Evolutionary conservation across 2,797 vertebrate species (phyloP).

Genomic region (Hirundo rustica): DNA sequence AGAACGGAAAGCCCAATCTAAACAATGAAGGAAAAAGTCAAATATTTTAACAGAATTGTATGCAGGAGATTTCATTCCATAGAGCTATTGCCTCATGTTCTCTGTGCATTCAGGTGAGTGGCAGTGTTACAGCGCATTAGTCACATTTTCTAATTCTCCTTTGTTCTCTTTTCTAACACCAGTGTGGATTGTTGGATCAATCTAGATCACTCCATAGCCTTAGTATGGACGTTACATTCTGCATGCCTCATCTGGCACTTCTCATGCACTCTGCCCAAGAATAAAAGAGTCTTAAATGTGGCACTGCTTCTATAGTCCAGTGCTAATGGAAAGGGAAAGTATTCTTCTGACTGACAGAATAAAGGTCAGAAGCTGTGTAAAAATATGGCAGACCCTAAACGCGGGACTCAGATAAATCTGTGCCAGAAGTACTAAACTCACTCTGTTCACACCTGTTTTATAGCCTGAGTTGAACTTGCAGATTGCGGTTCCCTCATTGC

Average conservation of each 20-base stretch:
- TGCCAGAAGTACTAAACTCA: neutral
- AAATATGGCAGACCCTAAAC: neutral
- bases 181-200: neutral
- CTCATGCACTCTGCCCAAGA: neutral
- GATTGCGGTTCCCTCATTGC: neutral
- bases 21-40: neutral
- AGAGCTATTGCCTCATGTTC: neutral
- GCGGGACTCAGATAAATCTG: neutral
- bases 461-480: neutral
- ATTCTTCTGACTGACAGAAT: neutral
- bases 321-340: neutral
- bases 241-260: neutral
- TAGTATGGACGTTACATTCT: neutral
- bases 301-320: neutral
- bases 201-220: neutral
- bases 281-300: neutral
- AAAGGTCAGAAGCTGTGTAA: neutral
- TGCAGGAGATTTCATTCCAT: neutral
- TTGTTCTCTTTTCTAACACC: neutral
- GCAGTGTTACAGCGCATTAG: neutral
- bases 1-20: neutral
- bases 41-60: neutral
- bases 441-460: neutral
- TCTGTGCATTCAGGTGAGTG: neutral
- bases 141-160: neutral